These are phyloP conservation scores for Brachypteracias leptosomus DNA, from an alignment of 2,113 vertebrate species.

Conservation along the genomic window DNA sequence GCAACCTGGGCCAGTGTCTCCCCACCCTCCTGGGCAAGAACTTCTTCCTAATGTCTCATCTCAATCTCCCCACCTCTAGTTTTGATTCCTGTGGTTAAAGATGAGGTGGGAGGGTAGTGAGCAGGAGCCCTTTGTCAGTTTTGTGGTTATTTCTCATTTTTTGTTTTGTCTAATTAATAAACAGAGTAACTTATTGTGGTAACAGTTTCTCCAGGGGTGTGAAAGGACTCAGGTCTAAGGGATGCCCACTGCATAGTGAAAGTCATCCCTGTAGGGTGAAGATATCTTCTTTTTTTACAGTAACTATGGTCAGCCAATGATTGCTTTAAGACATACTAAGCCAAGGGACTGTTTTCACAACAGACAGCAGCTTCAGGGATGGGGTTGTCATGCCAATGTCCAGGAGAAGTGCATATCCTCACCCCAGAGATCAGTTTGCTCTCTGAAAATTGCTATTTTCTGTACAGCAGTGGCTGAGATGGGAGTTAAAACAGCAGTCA, in stretches of 20 bases:
- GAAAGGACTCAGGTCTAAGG: neutral
- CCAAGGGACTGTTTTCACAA: neutral
- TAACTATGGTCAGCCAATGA: neutral
- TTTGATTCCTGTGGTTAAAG: neutral
- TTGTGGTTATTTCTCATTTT: neutral
- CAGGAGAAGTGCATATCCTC: neutral
- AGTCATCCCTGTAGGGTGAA: neutral
- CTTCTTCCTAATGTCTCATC: too few relatives aligned
- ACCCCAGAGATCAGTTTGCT: neutral
- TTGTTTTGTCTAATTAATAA: neutral
- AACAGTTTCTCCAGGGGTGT: neutral
- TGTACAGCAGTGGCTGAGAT: neutral
- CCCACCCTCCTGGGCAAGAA: too few relatives aligned
- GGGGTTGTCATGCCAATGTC: neutral
- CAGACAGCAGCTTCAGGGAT: neutral
- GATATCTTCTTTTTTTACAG: neutral
- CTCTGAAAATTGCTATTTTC: neutral
- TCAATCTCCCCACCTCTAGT: too few relatives aligned
- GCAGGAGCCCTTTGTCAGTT: neutral
- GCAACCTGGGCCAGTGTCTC: too few relatives aligned
- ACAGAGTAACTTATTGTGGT: neutral
- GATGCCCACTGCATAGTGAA: neutral
- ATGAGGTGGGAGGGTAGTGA: neutral
- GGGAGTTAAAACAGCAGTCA: neutral
- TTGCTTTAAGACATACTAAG: rapidly evolving